Evolutionary conservation across 2,888 invertebrate genomes (phyloP).

Genomic region (Matsumyia berberina): DNA sequence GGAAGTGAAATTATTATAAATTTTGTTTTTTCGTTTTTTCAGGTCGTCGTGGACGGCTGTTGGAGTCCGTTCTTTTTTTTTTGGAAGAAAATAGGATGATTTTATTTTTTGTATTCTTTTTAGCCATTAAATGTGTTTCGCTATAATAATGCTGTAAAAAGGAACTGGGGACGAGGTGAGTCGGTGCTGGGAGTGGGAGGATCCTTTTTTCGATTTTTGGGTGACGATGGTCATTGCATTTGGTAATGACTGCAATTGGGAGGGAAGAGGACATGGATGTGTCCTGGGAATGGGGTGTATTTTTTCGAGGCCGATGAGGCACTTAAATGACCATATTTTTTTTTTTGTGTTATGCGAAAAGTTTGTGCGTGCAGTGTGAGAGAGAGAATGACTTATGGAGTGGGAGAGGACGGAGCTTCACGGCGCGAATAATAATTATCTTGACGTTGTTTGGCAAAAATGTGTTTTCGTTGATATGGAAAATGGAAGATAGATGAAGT

Average conservation of each 20-base stretch:
- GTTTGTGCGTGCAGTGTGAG: slow-evolving; percentile 13
- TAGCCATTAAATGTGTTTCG: slow-evolving; percentile 73
- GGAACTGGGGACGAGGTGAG: slow-evolving; percentile 59
- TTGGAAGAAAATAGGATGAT: slow-evolving; percentile 67
- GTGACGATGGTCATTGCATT: slow-evolving; percentile 70
- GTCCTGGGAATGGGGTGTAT: slow-evolving; percentile 36
- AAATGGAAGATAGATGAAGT: slow-evolving; percentile 26
- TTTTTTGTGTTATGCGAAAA: slow-evolving; percentile 53
- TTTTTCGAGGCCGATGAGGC: slow-evolving; percentile 42
- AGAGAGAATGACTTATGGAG: slow-evolving; percentile 66
- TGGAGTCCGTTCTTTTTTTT: slow-evolving; percentile 66
- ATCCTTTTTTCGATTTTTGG: slow-evolving; percentile 24
- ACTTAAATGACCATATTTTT: slow-evolving; percentile 52
- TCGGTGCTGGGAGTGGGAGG: slow-evolving; percentile 2
- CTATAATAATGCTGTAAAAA: slow-evolving; percentile 74
- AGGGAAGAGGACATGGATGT: slow-evolving; percentile 33
- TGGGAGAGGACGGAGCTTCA: slow-evolving; percentile 80
- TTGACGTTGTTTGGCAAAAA: slow-evolving; percentile 40
- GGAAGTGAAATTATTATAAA: slow-evolving; percentile 68
- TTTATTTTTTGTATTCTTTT: slow-evolving; percentile 61
- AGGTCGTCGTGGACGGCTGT: slow-evolving; percentile 51
- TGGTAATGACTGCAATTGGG: slow-evolving; percentile 67
- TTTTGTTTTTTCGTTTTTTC: slow-evolving; percentile 67
- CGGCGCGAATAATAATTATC: slow-evolving; percentile 68
- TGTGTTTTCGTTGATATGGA: slow-evolving; percentile 35